Percentiles rank a stretch among this genome's conserved stretches.
Evolutionary conservation across 1,140 invertebrate species (phyloP).

Genomic region (Eriocheir sinensis): DNA sequence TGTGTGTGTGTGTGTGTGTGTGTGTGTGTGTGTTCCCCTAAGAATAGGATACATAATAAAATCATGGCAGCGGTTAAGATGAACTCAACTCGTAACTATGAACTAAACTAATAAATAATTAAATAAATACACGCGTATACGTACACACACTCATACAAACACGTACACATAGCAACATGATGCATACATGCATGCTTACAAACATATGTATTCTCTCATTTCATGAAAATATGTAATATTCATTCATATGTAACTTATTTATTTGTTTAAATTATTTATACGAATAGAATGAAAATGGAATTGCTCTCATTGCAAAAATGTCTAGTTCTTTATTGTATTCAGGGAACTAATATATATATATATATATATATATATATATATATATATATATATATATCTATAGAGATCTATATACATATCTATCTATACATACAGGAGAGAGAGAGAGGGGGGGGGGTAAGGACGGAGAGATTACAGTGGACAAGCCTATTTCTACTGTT

Average conservation of each 20-base stretch:
- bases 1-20: slow-evolving; percentile 43
- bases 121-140: background rate
- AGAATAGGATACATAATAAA: background rate
- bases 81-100: background rate
- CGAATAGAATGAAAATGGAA: background rate
- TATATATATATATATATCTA: slow-evolving; percentile 27
- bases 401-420: background rate
- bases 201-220: background rate
- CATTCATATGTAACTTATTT: background rate
- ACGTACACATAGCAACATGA: no score
- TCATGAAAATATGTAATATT: background rate
- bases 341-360: background rate
- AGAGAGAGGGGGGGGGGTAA: background rate
- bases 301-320: background rate
- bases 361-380: slow-evolving; percentile 24
- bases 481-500: background rate
- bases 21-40: background rate
- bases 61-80: background rate
- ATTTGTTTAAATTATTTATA: background rate
- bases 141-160: no score
- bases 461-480: background rate
- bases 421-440: no score
- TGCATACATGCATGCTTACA: background rate
- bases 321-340: background rate
- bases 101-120: background rate